Evolutionary conservation across 2,113 vertebrate species (phyloP).

Genomic region (Hydropotes inermis): DNA sequence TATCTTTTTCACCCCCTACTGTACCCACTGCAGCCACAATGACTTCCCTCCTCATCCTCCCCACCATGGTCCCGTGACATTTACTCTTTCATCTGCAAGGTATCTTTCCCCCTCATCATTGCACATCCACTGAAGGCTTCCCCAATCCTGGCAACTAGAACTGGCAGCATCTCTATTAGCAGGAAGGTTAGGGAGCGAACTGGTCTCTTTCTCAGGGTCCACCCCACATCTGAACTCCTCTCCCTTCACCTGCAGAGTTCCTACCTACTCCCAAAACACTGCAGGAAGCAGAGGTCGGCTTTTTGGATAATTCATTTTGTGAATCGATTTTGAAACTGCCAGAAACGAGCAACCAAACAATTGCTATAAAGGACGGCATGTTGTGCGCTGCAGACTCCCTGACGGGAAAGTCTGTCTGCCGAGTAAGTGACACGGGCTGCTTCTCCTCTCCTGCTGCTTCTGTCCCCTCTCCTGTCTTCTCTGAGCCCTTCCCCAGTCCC

Average conservation of each 20-base stretch:
- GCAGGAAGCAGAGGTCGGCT: not conserved
- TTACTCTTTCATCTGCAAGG: not conserved
- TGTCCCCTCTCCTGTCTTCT: not conserved
- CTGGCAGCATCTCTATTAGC: not conserved
- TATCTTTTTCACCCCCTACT: not conserved
- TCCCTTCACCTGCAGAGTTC: not conserved
- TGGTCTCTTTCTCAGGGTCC: not conserved
- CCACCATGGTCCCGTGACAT: not conserved
- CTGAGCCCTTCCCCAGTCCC: not conserved
- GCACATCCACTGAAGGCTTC: too few species aligned
- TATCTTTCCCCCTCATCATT: not conserved
- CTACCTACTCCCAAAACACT: not conserved
- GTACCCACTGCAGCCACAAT: not conserved
- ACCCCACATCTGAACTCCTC: not conserved
- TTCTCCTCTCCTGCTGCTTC: not conserved
- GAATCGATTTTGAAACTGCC: fast-evolving
- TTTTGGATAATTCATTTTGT: not conserved
- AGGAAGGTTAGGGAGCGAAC: not conserved
- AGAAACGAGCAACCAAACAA: fast-evolving
- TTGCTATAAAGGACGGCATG: not conserved
- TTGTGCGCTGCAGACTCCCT: not conserved
- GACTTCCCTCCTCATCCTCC: not conserved
- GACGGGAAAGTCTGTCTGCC: not conserved
- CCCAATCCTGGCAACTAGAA: not conserved
- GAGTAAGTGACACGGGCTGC: not conserved